A percentile compares a stretch with the other conserved stretches of the same genome.
These are phyloP conservation scores for Teleiodes luculella DNA, from an alignment of 2,888 invertebrate genomes.

Conservation along the genomic window DNA sequence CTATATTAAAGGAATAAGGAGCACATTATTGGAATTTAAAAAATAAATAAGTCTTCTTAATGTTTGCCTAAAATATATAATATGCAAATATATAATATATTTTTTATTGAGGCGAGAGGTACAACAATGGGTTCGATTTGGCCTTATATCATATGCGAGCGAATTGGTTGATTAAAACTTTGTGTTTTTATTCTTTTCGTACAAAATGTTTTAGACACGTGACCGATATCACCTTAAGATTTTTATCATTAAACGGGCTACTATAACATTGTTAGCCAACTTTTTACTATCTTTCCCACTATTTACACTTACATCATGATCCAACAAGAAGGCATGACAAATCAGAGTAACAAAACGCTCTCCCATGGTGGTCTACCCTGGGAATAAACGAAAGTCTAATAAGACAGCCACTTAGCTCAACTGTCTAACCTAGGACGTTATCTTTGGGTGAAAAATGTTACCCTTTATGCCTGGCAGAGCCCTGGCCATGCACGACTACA, in stretches of 20 bases:
- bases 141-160: no score
- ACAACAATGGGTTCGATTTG: no score
- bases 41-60: no score
- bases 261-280: conserved; percentile 5
- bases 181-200: no score
- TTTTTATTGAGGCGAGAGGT: no score
- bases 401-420: conserved; percentile 65
- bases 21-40: no score
- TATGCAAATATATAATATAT: no score
- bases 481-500: conserved; percentile 28
- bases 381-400: conserved; percentile 59
- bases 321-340: conserved; percentile 49
- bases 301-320: conserved; percentile 65
- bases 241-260: not conserved
- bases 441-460: conserved; percentile 67
- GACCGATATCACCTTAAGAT: no score
- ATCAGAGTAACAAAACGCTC: conserved; percentile 56
- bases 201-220: no score
- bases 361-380: conserved; percentile 60
- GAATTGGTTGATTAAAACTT: no score
- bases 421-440: conserved; percentile 63
- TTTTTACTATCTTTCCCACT: conserved; percentile 40
- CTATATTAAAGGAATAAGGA: no score
- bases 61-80: no score
- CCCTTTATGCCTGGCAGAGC: conserved; percentile 55